Conservation (phyloP, 2,797 vertebrate species). For the Typhlichthys subterraneus region DNA sequence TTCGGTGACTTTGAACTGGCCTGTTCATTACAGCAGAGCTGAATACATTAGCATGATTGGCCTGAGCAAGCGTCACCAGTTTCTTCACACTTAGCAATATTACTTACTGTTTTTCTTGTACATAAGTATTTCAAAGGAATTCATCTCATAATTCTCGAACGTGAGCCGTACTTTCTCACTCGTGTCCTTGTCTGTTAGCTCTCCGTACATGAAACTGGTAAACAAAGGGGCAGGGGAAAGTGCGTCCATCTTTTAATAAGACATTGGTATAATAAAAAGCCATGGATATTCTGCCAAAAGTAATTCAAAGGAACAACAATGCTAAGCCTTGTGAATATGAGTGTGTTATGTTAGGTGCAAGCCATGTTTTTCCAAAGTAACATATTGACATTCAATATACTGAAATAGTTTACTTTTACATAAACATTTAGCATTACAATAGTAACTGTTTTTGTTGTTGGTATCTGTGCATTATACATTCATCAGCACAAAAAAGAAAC, state of each 20-base stretch:
- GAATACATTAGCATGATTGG: slow-evolving; percentile 72
- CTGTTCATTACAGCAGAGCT: slow-evolving; percentile 36
- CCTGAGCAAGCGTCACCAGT: slow-evolving; percentile 8
- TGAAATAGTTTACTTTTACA: slow-evolving; percentile 1
- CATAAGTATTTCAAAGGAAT: slow-evolving; percentile 99
- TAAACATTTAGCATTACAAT: background rate
- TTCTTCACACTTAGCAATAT: background rate
- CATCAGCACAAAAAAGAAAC: background rate
- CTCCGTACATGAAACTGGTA: slow-evolving; percentile 98
- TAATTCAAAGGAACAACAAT: background rate
- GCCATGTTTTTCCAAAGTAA: slow-evolving; percentile 2
- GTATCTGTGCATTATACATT: background rate
- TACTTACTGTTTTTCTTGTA: slow-evolving; percentile 99
- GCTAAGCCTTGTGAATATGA: slow-evolving; percentile 17
- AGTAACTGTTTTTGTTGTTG: too few relatives aligned
- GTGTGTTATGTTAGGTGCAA: slow-evolving; percentile 1
- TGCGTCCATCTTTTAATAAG: slow-evolving; percentile 34
- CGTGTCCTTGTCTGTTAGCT: slow-evolving; percentile 98
- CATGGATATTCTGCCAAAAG: slow-evolving; percentile 10
- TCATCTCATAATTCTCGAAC: slow-evolving; percentile 99
- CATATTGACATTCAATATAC: background rate
- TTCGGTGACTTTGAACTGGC: slow-evolving; percentile 59
- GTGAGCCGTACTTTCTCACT: slow-evolving; percentile 96
- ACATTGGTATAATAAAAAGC: slow-evolving; percentile 2
- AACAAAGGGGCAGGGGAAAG: slow-evolving; percentile 38